These are phyloP conservation scores for Aphelenchoides bicaudatus DNA, from an alignment of 2,888 invertebrate genomes.

Conservation along the genomic window DNA sequence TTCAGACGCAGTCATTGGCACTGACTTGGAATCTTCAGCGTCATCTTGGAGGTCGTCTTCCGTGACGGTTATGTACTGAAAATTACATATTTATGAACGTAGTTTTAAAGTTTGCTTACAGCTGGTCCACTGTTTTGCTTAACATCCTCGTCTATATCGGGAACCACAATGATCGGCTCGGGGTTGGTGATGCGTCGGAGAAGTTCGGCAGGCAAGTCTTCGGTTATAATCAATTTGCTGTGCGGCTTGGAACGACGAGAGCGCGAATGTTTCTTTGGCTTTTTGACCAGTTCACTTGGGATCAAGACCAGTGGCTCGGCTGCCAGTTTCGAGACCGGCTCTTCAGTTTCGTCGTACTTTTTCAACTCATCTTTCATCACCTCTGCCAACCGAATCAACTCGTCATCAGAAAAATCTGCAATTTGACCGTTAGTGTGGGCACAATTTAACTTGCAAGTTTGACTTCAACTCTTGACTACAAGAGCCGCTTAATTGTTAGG, in stretches of 20 bases:
- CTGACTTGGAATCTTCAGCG: no score
- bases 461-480: neutral
- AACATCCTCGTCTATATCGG: constrained; percentile 1
- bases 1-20: constrained; percentile 3
- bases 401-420: constrained; percentile 9
- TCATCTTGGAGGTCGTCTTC: no score
- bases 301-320: constrained; percentile 4
- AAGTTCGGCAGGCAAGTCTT: neutral
- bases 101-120: neutral
- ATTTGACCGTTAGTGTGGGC: no score
- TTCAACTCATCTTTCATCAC: neutral
- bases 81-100: neutral
- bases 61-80: neutral
- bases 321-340: neutral
- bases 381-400: constrained; percentile 4
- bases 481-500: neutral
- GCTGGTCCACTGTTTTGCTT: neutral
- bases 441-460: neutral
- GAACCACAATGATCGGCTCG: constrained; percentile 2
- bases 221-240: neutral
- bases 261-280: neutral
- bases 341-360: neutral
- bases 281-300: neutral
- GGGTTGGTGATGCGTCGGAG: neutral
- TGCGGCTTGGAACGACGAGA: neutral